These are phyloP conservation scores for Campopleginae sp. DNA, from an alignment of 2,888 invertebrate species.

Conservation along the genomic window DNA sequence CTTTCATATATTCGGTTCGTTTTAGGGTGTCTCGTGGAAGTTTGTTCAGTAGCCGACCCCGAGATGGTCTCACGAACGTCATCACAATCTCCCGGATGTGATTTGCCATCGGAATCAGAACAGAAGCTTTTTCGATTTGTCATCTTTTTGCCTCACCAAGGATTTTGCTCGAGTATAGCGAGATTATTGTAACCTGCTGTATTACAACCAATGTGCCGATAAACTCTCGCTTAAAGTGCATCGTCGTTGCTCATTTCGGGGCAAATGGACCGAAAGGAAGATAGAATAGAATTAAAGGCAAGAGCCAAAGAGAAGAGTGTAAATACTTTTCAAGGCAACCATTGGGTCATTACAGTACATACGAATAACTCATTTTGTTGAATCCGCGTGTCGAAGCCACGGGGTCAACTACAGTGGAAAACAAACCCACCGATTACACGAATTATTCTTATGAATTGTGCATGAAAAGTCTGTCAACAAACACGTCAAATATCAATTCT, in stretches of 20 bases:
- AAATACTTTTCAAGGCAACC: slow-evolving; percentile 19
- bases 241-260: not conserved
- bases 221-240: slow-evolving; percentile 46
- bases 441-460: slow-evolving; percentile 3
- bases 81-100: too few relatives aligned
- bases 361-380: slow-evolving; percentile 19
- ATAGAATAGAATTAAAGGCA: not conserved
- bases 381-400: slow-evolving; percentile 8
- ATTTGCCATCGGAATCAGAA: not conserved
- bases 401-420: slow-evolving; percentile 15
- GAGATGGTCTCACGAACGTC: too few relatives aligned
- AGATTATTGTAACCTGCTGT: slow-evolving; percentile 26
- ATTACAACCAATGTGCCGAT: slow-evolving; percentile 15
- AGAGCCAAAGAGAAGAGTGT: not conserved
- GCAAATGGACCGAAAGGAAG: not conserved
- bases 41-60: too few relatives aligned
- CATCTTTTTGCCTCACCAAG: not conserved
- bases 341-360: slow-evolving; percentile 20
- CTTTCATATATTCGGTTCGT: too few relatives aligned
- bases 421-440: not conserved
- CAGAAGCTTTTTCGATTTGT: not conserved
- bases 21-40: too few relatives aligned
- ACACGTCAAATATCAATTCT: not conserved
- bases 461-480: not conserved
- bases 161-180: not conserved